Evolutionary conservation across 2,888 invertebrate species (phyloP), one percentile per base, ranked within the genome.

Genomic region (Tetramorium bicarinatum): DNA sequence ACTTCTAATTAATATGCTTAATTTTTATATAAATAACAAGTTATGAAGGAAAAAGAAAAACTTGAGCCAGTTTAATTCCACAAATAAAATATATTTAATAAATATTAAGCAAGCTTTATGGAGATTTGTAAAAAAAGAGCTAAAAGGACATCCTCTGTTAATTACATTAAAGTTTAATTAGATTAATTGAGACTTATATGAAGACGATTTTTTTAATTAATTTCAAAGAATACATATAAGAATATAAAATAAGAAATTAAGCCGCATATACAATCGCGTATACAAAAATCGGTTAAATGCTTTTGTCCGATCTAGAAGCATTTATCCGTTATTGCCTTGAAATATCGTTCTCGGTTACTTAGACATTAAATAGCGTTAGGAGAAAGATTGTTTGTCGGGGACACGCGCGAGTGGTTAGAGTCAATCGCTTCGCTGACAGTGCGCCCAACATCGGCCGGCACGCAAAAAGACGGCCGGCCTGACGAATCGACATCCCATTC

Each of bases 401-500:
- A 41, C 41, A 21, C 54, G n/a, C 13, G n/a, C 18, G 56, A 76
- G 67, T 52, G 25, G 52, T n/a, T 38, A 41, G 29, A 9, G 77
- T 67, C 67, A 47, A 29, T 56, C 44, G 71, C 44, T 56, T 47
- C 34, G 47, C 18, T 59, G 34, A 71, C 56, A 25, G 21, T 11
- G 66, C 66, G 18, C 9, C 76, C 18, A 52, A 47, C 79, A 61
- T 9, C 71, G 25, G 25, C 8, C 29, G 21, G 18, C 56, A n/a
- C 72, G 47, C 71, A 59, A 69, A 79, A 72, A 67, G 52, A 56
- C 67, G 69, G 76, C 67, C 62, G 75, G 83, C 29, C 67, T 80
- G 86, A 87, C 87, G 85, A 71, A 82, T 87, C 85, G 83, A 52
- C 29, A 47, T 13, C 56, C 66, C 80, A 54, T 66, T 76, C 66